phyloP scores from a whole-genome alignment of 2,888 invertebrate genomes.

The Eudasyphora cyanicolor region DNA sequence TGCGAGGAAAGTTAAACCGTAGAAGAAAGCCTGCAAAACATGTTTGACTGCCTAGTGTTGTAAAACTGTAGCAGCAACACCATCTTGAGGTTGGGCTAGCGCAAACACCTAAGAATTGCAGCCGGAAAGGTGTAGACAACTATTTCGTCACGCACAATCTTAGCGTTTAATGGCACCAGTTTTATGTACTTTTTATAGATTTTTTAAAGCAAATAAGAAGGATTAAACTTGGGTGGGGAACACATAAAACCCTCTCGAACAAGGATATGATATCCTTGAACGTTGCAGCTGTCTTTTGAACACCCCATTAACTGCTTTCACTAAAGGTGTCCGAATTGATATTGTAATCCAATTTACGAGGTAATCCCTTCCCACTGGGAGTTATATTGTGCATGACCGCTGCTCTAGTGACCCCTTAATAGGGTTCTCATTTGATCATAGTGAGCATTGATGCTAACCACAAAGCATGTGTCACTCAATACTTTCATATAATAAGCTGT shows the following conservation, averaged over 20 bases:
- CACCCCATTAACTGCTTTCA: no score
- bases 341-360: not conserved
- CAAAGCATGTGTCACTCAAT: no score
- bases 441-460: no score
- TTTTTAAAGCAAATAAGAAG: not conserved
- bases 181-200: not conserved
- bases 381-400: not conserved
- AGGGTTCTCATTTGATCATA: no score
- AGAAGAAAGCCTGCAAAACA: not conserved
- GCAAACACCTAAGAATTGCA: no score
- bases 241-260: no score
- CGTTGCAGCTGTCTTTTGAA: not conserved
- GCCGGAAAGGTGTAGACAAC: not conserved
- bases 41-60: not conserved
- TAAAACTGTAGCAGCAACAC: not conserved
- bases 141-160: not conserved
- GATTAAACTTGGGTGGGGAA: no score
- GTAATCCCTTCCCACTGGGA: not conserved
- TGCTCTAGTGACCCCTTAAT: no score
- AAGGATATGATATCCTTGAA: not conserved
- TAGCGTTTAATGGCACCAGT: not conserved
- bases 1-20: not conserved
- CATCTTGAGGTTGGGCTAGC: not conserved
- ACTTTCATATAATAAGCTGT: no score
- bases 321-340: not conserved